Evolutionary conservation across 2,888 invertebrate species (phyloP).

Genomic region (Melinaea marsaeus): DNA sequence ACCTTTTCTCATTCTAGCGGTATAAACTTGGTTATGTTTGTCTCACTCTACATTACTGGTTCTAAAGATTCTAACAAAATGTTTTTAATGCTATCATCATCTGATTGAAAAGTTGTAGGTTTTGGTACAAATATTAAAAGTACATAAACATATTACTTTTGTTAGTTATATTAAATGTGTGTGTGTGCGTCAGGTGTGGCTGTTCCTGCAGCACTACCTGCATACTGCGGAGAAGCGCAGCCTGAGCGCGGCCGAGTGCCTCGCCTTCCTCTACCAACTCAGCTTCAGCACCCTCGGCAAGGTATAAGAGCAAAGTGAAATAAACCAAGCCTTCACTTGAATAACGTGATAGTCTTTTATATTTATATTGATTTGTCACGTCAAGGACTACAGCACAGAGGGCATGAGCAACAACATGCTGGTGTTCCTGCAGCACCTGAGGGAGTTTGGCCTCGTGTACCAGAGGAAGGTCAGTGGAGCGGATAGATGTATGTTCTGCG

Average conservation of each 20-base stretch:
- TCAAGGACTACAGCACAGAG: constrained; percentile 96
- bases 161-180: neutral
- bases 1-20: too few species aligned
- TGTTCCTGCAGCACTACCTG: constrained; percentile 96
- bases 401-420: constrained; percentile 92
- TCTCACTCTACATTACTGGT: too few species aligned
- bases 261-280: constrained; percentile 96
- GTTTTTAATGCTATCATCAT: too few species aligned
- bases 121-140: too few species aligned
- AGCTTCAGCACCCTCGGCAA: constrained; percentile 96
- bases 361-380: neutral
- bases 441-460: constrained; percentile 98
- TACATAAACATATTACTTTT: neutral
- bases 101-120: too few species aligned
- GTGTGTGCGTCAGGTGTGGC: constrained; percentile 84
- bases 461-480: constrained; percentile 86
- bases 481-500: neutral
- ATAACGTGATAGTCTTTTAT: neutral
- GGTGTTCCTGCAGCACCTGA: constrained; percentile 94
- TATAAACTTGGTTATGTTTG: too few species aligned
- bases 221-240: constrained; percentile 93
- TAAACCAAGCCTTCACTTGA: neutral
- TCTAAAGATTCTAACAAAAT: too few species aligned
- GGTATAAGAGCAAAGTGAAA: constrained; percentile 55
- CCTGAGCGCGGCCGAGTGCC: constrained; percentile 92